Evolutionary conservation across 2,888 invertebrate species (phyloP).

Genomic region (Dicycla oo): DNA sequence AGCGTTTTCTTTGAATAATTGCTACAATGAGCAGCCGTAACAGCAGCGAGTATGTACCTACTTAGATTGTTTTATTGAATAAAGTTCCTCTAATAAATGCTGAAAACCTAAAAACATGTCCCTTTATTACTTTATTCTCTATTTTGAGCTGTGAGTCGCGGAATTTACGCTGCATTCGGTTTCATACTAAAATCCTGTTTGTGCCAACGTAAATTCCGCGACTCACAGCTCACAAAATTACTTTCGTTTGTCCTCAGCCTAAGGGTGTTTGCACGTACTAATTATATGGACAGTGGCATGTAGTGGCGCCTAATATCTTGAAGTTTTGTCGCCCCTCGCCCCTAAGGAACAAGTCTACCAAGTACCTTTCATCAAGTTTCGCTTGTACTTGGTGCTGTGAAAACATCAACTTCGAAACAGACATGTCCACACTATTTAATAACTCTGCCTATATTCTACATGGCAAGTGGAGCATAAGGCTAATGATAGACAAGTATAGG

Average conservation of each 20-base stretch:
- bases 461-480: not conserved
- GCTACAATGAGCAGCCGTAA: not conserved
- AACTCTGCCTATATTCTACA: conserved; percentile 7
- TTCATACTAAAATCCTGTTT: too few relatives aligned
- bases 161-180: too few relatives aligned
- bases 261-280: not conserved
- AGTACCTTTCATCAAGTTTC: not conserved
- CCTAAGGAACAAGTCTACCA: not conserved
- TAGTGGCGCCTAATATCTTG: not conserved
- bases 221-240: too few relatives aligned
- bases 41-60: not conserved
- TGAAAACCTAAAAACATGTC: not conserved
- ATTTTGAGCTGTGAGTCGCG: too few relatives aligned
- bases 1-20: conserved; percentile 3
- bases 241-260: too few relatives aligned
- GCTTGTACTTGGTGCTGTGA: not conserved
- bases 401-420: not conserved
- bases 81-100: not conserved
- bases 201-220: too few relatives aligned
- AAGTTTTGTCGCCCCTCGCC: not conserved
- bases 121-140: too few relatives aligned
- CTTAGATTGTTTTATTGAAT: not conserved
- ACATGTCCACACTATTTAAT: conserved; percentile 5
- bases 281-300: too few relatives aligned
- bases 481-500: not conserved